These are phyloP conservation scores for Argynnis bischoffii DNA, from an alignment of 2,888 invertebrate species.

Conservation along the genomic window DNA sequence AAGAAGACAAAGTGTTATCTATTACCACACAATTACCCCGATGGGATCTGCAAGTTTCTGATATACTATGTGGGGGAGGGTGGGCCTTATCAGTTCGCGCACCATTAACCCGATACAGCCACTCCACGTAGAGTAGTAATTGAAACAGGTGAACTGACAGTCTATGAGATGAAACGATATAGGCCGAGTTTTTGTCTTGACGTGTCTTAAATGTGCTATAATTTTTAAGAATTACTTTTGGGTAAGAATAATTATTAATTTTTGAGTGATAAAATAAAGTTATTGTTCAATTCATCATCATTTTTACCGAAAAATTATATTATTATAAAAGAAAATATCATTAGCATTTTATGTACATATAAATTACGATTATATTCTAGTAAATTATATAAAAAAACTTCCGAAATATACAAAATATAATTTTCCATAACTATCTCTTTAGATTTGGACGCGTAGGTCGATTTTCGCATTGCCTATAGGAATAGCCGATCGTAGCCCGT, in stretches of 20 bases:
- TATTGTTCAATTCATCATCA: too few relatives aligned
- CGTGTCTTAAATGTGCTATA: background rate
- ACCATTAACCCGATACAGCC: slow-evolving; percentile 80
- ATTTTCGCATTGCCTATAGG: slow-evolving; percentile 15
- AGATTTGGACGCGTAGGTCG: slow-evolving; percentile 9
- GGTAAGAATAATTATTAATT: too few relatives aligned
- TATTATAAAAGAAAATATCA: too few relatives aligned
- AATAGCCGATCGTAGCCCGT: slow-evolving; percentile 35
- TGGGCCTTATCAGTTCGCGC: slow-evolving; percentile 70
- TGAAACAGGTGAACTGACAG: slow-evolving; percentile 42
- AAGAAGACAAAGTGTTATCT: slow-evolving; percentile 53
- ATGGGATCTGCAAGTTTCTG: slow-evolving; percentile 63
- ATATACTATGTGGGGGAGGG: slow-evolving; percentile 47
- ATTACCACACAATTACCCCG: slow-evolving; percentile 72
- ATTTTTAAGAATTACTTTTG: too few relatives aligned
- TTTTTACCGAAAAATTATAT: too few relatives aligned
- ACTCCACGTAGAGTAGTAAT: slow-evolving; percentile 70
- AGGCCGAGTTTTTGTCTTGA: slow-evolving; percentile 6
- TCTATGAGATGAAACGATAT: slow-evolving; percentile 5
- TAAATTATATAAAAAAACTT: background rate
- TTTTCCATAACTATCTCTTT: slow-evolving; percentile 3
- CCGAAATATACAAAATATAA: background rate
- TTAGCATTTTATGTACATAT: too few relatives aligned
- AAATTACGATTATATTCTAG: too few relatives aligned
- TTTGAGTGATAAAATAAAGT: too few relatives aligned